Conservation (phyloP, 2,113 vertebrate genomes). For the Atherinomorus stipes region DNA sequence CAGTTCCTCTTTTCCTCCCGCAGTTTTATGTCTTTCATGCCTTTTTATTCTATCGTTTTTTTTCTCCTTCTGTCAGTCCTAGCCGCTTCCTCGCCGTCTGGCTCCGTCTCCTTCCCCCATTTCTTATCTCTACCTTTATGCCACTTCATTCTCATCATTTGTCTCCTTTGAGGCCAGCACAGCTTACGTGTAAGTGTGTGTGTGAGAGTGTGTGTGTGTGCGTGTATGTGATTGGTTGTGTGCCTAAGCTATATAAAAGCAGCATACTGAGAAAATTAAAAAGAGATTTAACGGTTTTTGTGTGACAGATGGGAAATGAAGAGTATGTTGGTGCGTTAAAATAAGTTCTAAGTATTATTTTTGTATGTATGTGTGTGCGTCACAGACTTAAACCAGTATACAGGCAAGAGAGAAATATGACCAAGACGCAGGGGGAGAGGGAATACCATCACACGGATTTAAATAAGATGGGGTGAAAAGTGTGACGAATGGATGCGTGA, state of each 20-base stretch:
- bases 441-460: conserved; percentile 8
- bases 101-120: conserved; percentile 19
- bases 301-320: conserved; percentile 69
- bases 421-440: background rate
- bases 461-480: conserved; percentile 5
- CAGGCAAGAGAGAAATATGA: background rate
- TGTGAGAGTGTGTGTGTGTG: conserved; percentile 6
- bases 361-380: background rate
- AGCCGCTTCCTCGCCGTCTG: conserved; percentile 21
- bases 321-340: conserved; percentile 47
- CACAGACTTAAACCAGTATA: conserved; percentile 2
- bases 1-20: conserved; percentile 15
- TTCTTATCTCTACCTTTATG: conserved; percentile 51
- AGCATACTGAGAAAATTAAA: conserved; percentile 73
- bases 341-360: conserved; percentile 48
- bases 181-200: conserved; percentile 9
- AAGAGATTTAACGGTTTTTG: conserved; percentile 68
- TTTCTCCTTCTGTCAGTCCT: conserved; percentile 24
- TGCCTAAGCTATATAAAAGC: conserved; percentile 58
- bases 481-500: conserved; percentile 11
- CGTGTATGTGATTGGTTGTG: conserved; percentile 37
- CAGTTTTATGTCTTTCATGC: conserved; percentile 31
- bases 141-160: conserved; percentile 59
- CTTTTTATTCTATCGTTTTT: conserved; percentile 35
- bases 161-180: conserved; percentile 38